Base-by-base conservation (phyloP, 2,888 invertebrate genomes). In the Ochropleura plecta region DNA sequence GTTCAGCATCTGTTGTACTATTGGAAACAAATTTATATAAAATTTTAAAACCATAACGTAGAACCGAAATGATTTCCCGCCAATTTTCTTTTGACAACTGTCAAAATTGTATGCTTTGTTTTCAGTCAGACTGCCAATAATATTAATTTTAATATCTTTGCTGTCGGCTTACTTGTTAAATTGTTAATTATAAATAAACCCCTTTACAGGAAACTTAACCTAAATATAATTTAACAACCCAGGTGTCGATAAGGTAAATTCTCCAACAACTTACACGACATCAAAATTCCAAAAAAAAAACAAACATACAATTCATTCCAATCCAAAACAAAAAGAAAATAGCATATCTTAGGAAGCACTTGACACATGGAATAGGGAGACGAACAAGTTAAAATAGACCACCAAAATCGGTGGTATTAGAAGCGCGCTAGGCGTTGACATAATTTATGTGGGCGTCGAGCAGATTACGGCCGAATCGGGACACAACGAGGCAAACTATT, bases 1-100 rank as follows among this genome's bases (percentile, higher is more conserved):
- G 83, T 95, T 95, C 79, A 92, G 86, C 64, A 96, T 78, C 76
- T 94, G 92, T 75, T 93, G 91, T 46, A 90, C 95, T 94, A 90
- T 48, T 9, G 49, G 0, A 63, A 8, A 67, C 49, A 53, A 69
- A 18, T 8, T 2, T 30, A 30, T 30, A 30, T 30, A 1, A 14
- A 16, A 16, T 7, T 6, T 18, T 9, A n/a, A 72, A 14, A n/a
- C 12, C 30, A 20, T 8, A 16, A 8, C 9, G 3, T 7, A 18
- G 10, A 64, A 20, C 14, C 2, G 5, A 46, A 48, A 53, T 16
- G 10, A 16, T 30, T 74, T 69, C n/a, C 69, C 80, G 70, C 70
- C 78, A 63, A 53, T 70, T 74, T 55, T 42, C 46, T n/a, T 51
- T 5, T 62, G 44, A 44, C 62, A 55, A 16, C 18, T 53, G 42